Percentiles rank a stretch among this genome's conserved stretches.
Evolutionary conservation across 2,888 invertebrate genomes (phyloP).

Genomic region (Hyposoter didymator): DNA sequence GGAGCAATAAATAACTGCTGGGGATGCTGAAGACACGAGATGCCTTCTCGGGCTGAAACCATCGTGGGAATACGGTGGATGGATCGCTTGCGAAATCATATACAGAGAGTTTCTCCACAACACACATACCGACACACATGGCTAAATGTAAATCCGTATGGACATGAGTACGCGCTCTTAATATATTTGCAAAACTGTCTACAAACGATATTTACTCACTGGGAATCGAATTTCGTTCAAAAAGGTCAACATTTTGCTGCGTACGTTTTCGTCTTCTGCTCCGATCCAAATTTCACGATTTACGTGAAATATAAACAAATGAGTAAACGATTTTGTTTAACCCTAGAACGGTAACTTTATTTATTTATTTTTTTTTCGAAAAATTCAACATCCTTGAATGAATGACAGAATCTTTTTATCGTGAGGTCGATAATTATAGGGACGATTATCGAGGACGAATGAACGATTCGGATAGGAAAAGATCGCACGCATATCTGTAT

Average conservation of each 20-base stretch:
- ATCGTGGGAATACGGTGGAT: slow-evolving; percentile 64
- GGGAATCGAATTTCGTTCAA: too few species aligned
- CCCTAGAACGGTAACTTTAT: too few species aligned
- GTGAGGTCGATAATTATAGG: slow-evolving; percentile 38
- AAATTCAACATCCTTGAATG: background rate
- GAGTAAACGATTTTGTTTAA: background rate
- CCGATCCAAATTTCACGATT: background rate
- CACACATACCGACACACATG: slow-evolving; percentile 14
- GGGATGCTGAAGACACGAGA: slow-evolving; percentile 37
- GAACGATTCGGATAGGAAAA: slow-evolving; percentile 72
- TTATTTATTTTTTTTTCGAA: too few species aligned
- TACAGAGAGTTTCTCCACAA: slow-evolving; percentile 7
- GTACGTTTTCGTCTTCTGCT: too few species aligned
- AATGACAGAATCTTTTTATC: background rate
- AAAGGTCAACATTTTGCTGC: too few species aligned
- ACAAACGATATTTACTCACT: background rate
- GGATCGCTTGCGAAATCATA: slow-evolving; percentile 51
- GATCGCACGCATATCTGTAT: slow-evolving; percentile 63
- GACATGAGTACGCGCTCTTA: background rate
- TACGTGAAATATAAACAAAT: background rate
- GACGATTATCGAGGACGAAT: slow-evolving; percentile 62
- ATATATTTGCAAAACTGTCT: background rate
- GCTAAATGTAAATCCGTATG: background rate
- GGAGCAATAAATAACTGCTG: slow-evolving; percentile 55
- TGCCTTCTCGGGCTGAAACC: slow-evolving; percentile 24